Percentiles rank a stretch among this genome's conserved stretches.
Conservation (phyloP, 2,888 invertebrate species). For the Pandemis heparana region DNA sequence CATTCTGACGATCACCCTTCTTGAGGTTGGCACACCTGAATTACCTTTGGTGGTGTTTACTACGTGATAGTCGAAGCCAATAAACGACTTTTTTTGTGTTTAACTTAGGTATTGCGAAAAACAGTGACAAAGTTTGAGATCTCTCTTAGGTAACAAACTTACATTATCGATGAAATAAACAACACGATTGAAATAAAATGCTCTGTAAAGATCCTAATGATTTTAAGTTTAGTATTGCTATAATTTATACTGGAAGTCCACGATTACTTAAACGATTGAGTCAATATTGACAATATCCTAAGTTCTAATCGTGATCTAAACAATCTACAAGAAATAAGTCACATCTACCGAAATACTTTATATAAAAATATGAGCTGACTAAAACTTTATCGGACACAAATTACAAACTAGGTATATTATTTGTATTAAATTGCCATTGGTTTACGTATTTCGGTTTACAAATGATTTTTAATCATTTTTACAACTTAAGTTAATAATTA, state of each 20-base stretch:
- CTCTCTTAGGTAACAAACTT: neutral
- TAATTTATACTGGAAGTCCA: slow-evolving; percentile 35
- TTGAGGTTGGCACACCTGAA: neutral
- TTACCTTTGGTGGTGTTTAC: neutral
- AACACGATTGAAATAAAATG: neutral
- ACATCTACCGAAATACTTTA: slow-evolving; percentile 25
- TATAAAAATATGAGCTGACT: slow-evolving; percentile 39
- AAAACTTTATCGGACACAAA: slow-evolving; percentile 28
- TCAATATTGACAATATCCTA: slow-evolving; percentile 23
- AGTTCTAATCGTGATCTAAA: slow-evolving; percentile 17
- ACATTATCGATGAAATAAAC: neutral
- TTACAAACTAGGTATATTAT: neutral
- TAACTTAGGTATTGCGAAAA: neutral
- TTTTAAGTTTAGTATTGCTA: slow-evolving; percentile 17
- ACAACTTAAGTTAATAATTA: slow-evolving; percentile 1
- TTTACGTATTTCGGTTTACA: slow-evolving; percentile 39
- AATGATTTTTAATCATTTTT: slow-evolving; percentile 40
- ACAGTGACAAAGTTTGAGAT: no score
- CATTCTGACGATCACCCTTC: neutral
- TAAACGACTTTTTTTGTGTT: neutral
- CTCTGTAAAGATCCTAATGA: neutral
- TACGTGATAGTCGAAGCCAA: neutral
- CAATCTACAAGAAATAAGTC: slow-evolving; percentile 23
- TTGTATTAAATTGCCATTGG: slow-evolving; percentile 30
- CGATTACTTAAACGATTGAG: slow-evolving; percentile 26